phyloP scores from a whole-genome alignment of 2,113 vertebrate genomes.

The Balaeniceps rex region DNA sequence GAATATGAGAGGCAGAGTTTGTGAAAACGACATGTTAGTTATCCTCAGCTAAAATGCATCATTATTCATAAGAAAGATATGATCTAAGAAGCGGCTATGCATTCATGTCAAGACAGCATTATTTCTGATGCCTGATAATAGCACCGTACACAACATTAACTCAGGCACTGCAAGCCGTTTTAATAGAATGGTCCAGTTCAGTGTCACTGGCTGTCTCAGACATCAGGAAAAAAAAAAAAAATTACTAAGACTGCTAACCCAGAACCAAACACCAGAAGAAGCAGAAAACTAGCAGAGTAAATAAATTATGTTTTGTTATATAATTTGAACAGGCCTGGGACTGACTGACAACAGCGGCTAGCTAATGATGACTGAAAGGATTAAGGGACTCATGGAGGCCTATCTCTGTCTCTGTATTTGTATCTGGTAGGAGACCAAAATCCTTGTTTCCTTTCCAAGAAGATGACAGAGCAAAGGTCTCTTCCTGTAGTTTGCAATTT shows the following conservation, averaged over 20 bases:
- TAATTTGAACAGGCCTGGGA: background rate
- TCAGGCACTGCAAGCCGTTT: background rate
- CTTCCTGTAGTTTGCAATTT: background rate
- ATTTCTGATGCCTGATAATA: background rate
- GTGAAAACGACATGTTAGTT: background rate
- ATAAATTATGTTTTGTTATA: background rate
- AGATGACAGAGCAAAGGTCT: background rate
- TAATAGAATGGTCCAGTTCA: background rate
- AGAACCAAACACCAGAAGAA: background rate
- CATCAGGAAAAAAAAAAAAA: background rate
- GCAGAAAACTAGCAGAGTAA: background rate
- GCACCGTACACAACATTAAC: background rate
- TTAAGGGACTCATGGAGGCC: background rate
- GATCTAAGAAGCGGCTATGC: background rate
- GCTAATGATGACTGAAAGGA: background rate
- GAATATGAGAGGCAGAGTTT: background rate
- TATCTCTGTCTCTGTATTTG: background rate
- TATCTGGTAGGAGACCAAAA: background rate
- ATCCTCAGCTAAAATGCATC: background rate
- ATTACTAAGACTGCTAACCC: background rate
- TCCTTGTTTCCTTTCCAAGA: background rate
- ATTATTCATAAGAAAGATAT: background rate
- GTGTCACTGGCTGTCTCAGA: background rate
- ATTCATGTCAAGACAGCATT: background rate
- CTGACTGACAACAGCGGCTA: background rate